Base-by-base conservation (phyloP, 2,113 vertebrate genomes). In the Salvelinus namaycush region DNA sequence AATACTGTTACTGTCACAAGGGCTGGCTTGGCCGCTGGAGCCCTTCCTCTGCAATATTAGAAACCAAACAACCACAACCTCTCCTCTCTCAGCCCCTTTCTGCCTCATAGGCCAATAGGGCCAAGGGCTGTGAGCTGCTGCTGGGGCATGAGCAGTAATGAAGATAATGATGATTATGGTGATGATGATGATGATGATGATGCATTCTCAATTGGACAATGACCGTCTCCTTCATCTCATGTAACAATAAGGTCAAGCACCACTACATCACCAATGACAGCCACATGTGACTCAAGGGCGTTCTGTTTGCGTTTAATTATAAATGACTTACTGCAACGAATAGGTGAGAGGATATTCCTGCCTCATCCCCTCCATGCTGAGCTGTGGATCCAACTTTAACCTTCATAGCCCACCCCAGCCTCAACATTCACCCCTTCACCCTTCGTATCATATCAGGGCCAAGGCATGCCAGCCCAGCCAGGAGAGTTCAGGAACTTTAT, bases 11-110 rank as follows among this genome's bases (percentile, higher is more conserved):
- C 90, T 76, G 3, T 91, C 87, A 87, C 89, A 89, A 87, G 91
- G 85, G 84, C 85, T 12, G 39, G 76, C 85, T 92, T 92, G 89
- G 89, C 91, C 76, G 29, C 83, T 49, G 80, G 88, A 89, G 84
- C 80, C 87, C 90, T 90, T 85, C 84, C 84, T 89, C 89, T 86
- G 88, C 90, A 92, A 82, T 92, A 90, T 92, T 89, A 91, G 89
- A 90, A 90, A 90, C 88, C 82, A 65, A 81, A 88, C 39, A 44
- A 44, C 86, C 85, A 62, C 88, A 86, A 76, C 84, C 77, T 68
- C 26, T 27, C 65, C 18, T 44, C 39, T 44, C 39, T 22, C 59
- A 62, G 59, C 59, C 59, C n/a, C 6, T 3, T 11, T 22, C 59
- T 2, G n/a, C 8, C 59, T 62, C 59, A n/a, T 18, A 54, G 51